Conservation (phyloP, 2,113 vertebrate genomes). For the Jaculus jaculus region DNA sequence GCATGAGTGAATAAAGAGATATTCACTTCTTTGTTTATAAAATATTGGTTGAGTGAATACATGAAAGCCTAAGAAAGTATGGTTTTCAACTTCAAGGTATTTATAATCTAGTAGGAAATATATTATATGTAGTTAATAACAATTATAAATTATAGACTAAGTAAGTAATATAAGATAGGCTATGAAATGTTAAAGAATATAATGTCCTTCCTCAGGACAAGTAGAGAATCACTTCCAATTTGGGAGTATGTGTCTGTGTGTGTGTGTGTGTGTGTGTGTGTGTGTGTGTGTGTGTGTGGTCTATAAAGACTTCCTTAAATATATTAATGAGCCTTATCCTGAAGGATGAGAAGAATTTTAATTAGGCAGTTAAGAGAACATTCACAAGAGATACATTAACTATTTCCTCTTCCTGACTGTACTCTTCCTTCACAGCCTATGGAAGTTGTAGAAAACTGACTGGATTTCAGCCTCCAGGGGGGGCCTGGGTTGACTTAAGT, state of each 20-base stretch:
- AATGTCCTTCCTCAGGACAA: background rate
- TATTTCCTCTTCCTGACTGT: background rate
- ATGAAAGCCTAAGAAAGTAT: conserved; percentile 29
- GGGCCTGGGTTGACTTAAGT: background rate
- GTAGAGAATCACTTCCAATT: conserved; percentile 22
- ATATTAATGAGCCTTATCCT: conserved; percentile 21
- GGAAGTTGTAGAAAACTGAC: background rate
- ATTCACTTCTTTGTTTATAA: conserved; percentile 47
- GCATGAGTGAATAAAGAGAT: conserved; percentile 17
- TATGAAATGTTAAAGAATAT: conserved; percentile 30
- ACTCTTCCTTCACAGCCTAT: background rate
- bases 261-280: too few relatives aligned
- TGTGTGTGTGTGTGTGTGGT: too few relatives aligned
- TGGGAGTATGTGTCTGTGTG: background rate
- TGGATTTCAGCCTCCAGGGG: background rate
- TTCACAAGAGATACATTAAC: background rate
- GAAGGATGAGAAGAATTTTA: conserved; percentile 23
- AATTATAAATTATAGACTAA: conserved; percentile 38
- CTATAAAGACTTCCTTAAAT: conserved; percentile 34
- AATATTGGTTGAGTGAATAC: conserved; percentile 60
- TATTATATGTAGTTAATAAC: conserved; percentile 38
- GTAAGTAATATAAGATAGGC: conserved; percentile 23
- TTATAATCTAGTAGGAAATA: conserved; percentile 54
- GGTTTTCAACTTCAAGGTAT: conserved; percentile 19
- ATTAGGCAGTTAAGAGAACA: conserved; percentile 12